These are phyloP conservation scores for Pithys albifrons DNA, from an alignment of 2,113 vertebrate genomes.

Conservation along the genomic window DNA sequence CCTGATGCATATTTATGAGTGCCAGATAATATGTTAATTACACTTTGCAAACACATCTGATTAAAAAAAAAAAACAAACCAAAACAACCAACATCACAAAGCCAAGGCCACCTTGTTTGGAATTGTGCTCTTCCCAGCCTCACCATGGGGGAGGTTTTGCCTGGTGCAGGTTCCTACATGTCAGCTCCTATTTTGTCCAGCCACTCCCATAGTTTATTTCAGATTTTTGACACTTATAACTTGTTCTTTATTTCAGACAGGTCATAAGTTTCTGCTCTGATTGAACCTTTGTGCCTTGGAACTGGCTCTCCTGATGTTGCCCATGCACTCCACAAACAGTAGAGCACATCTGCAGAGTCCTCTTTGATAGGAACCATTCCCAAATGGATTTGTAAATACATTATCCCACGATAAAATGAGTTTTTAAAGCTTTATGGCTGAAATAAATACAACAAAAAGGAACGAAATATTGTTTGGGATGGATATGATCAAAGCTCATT, in stretches of 20 bases:
- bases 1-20: background rate
- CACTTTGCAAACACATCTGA: background rate
- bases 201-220: background rate
- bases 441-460: background rate
- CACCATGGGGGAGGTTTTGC: background rate
- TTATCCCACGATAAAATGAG: background rate
- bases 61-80: background rate
- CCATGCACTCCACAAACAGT: rapidly evolving
- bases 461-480: background rate
- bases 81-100: background rate
- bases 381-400: background rate
- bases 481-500: background rate
- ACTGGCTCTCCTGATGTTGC: background rate
- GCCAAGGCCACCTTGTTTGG: background rate
- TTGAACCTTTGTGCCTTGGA: background rate
- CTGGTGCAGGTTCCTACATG: background rate
- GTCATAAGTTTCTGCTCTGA: background rate
- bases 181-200: background rate
- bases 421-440: background rate
- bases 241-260: background rate
- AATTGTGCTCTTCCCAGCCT: background rate
- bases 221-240: background rate
- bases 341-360: background rate
- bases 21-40: background rate
- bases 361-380: background rate